Evolutionary conservation across 1,140 invertebrate species (phyloP).

Genomic region (Oryzaephilus surinamensis): DNA sequence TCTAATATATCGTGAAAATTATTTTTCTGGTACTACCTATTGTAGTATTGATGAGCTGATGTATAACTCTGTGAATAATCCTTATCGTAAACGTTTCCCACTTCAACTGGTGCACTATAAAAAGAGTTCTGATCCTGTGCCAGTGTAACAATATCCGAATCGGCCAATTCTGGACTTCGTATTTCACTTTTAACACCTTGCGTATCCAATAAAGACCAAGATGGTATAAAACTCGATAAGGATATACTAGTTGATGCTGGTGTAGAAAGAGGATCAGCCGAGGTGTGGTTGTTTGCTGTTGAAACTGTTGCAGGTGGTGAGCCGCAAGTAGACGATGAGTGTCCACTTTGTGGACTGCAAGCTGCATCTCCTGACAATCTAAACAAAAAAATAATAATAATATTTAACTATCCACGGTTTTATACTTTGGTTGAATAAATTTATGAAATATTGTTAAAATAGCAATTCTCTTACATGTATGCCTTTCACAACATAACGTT

Average conservation of each 20-base stretch:
- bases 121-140: conserved; percentile 29
- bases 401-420: no score
- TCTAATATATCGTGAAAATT: neutral
- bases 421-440: no score
- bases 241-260: conserved; percentile 20
- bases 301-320: conserved; percentile 26
- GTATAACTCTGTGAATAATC: conserved; percentile 39
- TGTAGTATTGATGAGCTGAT: conserved; percentile 54
- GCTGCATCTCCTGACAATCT: conserved; percentile 27
- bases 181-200: conserved; percentile 47
- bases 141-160: conserved; percentile 38
- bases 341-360: conserved; percentile 32
- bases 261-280: conserved; percentile 24
- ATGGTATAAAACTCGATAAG: conserved; percentile 17
- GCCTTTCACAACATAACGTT: no score
- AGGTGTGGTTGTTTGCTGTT: conserved; percentile 19
- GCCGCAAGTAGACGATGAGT: conserved; percentile 32
- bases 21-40: conserved; percentile 43
- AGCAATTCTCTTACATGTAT: no score
- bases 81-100: conserved; percentile 32
- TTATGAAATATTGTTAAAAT: no score
- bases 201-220: conserved; percentile 20
- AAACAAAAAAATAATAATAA: conserved; percentile 12
- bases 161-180: conserved; percentile 45
- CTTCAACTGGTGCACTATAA: conserved; percentile 27